Percentiles rank a stretch among this genome's conserved stretches.
phyloP scores from a whole-genome alignment of 2,113 vertebrate species.

The Casuarius casuarius region DNA sequence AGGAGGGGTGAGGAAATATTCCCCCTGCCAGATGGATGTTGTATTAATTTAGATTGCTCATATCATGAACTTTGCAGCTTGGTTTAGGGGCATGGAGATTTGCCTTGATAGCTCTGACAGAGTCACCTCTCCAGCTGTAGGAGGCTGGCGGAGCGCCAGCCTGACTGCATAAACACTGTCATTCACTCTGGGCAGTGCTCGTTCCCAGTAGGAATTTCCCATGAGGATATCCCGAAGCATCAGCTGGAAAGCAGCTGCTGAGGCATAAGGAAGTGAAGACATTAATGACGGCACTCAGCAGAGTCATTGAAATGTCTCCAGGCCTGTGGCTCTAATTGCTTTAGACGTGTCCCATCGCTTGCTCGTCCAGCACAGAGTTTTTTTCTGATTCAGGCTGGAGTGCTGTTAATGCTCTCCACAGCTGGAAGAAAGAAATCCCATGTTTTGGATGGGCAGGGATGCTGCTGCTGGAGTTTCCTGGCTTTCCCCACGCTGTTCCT shows the following conservation, averaged over 20 bases:
- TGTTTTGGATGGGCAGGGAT: accelerated
- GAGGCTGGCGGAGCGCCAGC: neutral
- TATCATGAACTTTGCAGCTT: neutral
- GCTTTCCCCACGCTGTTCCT: no score
- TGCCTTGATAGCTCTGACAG: neutral
- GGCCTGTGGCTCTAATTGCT: neutral
- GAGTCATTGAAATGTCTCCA: neutral
- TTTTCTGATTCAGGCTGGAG: neutral
- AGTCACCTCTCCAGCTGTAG: neutral
- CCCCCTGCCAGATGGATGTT: neutral
- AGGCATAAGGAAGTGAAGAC: neutral
- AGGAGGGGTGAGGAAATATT: neutral
- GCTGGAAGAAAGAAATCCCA: neutral
- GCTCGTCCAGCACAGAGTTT: neutral
- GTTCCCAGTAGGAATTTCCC: neutral
- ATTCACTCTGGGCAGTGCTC: accelerated
- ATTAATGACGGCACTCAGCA: neutral
- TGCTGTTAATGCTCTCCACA: neutral
- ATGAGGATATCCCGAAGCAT: neutral
- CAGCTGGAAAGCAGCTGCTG: neutral
- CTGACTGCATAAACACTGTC: neutral
- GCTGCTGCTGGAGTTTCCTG: neutral
- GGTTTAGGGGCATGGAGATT: neutral
- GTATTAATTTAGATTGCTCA: neutral
- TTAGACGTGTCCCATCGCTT: neutral